These are phyloP conservation scores for Xanthia togata DNA, from an alignment of 2,888 invertebrate species.

Conservation along the genomic window DNA sequence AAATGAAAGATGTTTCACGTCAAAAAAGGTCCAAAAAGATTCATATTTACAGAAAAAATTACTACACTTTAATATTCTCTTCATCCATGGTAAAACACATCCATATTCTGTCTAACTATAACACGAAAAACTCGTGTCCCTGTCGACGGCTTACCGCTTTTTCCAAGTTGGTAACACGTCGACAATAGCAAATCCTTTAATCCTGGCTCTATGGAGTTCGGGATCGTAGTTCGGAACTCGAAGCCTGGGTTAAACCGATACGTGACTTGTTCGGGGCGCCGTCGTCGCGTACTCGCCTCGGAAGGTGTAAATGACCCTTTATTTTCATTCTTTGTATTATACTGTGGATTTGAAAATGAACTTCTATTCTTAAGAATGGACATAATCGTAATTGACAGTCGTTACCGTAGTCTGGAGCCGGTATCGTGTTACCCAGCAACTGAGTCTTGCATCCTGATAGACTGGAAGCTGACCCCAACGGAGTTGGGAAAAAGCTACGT, in stretches of 20 bases:
- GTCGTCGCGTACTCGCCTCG: conserved; percentile 37
- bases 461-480: no score
- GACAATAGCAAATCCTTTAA: conserved; percentile 70
- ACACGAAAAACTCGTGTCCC: conserved; percentile 55
- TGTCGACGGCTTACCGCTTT: conserved; percentile 51
- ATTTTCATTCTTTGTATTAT: neutral
- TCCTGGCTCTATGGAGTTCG: conserved; percentile 73
- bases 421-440: no score
- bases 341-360: neutral
- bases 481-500: neutral
- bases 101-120: conserved; percentile 33
- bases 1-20: neutral
- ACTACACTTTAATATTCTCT: neutral
- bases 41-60: neutral
- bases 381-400: neutral
- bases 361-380: neutral
- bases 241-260: conserved; percentile 61
- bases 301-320: conserved; percentile 47
- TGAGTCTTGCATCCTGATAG: no score
- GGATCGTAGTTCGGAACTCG: conserved; percentile 65
- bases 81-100: conserved; percentile 21
- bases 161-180: conserved; percentile 59
- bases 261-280: conserved; percentile 58
- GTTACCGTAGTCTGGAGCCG: neutral
- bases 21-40: neutral